Evolutionary conservation across 2,113 vertebrate genomes (phyloP).

Genomic region (Sminthopsis crassicaudata): DNA sequence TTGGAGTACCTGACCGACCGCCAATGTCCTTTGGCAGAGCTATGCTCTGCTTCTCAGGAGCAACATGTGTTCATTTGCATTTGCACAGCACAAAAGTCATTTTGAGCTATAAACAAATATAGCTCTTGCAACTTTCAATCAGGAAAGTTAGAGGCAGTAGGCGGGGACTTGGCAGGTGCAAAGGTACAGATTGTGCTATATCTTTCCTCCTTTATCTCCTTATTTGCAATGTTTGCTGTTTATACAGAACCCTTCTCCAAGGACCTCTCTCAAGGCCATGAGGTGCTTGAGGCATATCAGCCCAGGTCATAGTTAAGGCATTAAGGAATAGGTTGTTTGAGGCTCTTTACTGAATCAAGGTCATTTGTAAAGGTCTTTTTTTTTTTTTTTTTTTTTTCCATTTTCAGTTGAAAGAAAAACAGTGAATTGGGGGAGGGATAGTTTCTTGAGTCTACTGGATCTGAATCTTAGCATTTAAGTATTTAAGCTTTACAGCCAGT

Average conservation of each 20-base stretch:
- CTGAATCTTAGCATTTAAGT: background rate
- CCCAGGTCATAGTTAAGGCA: background rate
- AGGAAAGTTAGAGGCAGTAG: constrained; percentile 34
- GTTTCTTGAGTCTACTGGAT: background rate
- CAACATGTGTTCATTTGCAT: background rate
- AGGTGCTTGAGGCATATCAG: background rate
- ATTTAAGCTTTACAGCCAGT: background rate
- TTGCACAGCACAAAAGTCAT: background rate
- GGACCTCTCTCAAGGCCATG: constrained; percentile 10
- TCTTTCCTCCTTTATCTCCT: constrained; percentile 1
- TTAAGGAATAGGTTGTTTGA: background rate
- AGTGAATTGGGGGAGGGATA: background rate
- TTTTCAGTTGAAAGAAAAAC: constrained; percentile 32
- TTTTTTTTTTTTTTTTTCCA: background rate
- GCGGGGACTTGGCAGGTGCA: background rate
- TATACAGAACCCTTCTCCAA: background rate
- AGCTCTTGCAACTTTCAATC: background rate
- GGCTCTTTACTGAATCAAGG: constrained; percentile 21
- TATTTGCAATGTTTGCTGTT: background rate
- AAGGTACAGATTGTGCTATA: background rate
- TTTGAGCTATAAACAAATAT: background rate
- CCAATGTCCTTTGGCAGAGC: background rate
- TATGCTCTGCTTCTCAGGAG: background rate
- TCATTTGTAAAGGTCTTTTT: constrained; percentile 15
- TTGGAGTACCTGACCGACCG: background rate